Evolutionary conservation across 2,888 invertebrate species (phyloP).

Genomic region (Eurytoma californica): DNA sequence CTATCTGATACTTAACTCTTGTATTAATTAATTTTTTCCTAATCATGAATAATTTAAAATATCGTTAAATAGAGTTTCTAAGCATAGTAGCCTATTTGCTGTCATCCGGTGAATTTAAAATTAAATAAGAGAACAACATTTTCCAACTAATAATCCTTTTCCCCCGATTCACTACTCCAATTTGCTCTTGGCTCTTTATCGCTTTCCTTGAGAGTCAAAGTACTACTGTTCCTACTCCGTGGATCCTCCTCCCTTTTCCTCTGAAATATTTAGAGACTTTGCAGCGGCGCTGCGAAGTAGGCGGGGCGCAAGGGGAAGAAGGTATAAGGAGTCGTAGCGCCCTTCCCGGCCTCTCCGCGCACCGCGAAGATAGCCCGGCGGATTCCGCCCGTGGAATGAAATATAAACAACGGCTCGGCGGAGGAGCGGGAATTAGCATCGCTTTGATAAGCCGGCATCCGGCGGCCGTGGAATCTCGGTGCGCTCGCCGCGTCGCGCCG

Average conservation of each 20-base stretch:
- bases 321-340: conserved; percentile 1
- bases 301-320: conserved; percentile 14
- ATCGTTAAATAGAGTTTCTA: too few relatives aligned
- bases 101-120: too few relatives aligned
- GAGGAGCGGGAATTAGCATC: conserved; percentile 48
- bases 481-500: background rate
- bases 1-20: too few relatives aligned
- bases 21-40: too few relatives aligned
- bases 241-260: background rate
- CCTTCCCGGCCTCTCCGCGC: conserved; percentile 1
- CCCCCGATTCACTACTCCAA: conserved; percentile 13
- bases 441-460: conserved; percentile 45
- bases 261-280: conserved; percentile 49
- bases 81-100: too few relatives aligned
- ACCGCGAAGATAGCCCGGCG: conserved; percentile 15
- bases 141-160: background rate
- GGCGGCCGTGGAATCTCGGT: conserved; percentile 12
- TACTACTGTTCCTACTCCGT: background rate
- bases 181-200: conserved; percentile 41
- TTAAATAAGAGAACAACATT: conserved; percentile 7
- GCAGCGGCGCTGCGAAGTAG: background rate
- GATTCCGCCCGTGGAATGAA: conserved; percentile 47
- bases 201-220: conserved; percentile 40
- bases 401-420: conserved; percentile 48
- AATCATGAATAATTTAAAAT: too few relatives aligned